phyloP scores from a whole-genome alignment of 2,113 vertebrate genomes.

The Echinops telfairi region DNA sequence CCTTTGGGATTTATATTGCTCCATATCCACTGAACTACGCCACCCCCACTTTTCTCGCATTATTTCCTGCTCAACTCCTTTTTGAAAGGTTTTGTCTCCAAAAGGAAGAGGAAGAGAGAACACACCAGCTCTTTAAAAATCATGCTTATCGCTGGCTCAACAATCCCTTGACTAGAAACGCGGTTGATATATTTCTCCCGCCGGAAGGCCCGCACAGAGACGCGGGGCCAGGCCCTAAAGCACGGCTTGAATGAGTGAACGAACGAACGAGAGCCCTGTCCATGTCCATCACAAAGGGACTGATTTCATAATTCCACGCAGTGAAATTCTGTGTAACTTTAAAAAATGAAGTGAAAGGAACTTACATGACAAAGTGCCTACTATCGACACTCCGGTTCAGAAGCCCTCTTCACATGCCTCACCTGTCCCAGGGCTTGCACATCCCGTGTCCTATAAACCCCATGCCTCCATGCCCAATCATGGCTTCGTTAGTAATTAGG shows the following conservation, averaged over 20 bases:
- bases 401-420: not conserved
- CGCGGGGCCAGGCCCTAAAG: not conserved
- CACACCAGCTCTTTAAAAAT: not conserved
- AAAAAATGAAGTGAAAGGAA: not conserved
- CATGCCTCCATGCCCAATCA: not conserved
- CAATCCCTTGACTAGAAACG: not conserved
- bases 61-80: not conserved
- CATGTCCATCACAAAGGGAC: not conserved
- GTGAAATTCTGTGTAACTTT: not conserved
- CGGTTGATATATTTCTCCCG: no score
- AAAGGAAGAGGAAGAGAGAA: not conserved
- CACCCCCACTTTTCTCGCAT: not conserved
- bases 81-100: not conserved
- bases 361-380: not conserved
- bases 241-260: not conserved
- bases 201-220: rapidly evolving
- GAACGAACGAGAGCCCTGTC: not conserved
- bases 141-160: not conserved
- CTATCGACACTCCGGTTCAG: not conserved
- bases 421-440: no score
- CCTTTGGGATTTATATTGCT: not conserved
- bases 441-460: not conserved
- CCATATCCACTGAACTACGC: not conserved
- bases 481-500: not conserved
- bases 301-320: not conserved